These are phyloP conservation scores for Auanema sp. DNA, from an alignment of 2,888 invertebrate species.

Conservation along the genomic window DNA sequence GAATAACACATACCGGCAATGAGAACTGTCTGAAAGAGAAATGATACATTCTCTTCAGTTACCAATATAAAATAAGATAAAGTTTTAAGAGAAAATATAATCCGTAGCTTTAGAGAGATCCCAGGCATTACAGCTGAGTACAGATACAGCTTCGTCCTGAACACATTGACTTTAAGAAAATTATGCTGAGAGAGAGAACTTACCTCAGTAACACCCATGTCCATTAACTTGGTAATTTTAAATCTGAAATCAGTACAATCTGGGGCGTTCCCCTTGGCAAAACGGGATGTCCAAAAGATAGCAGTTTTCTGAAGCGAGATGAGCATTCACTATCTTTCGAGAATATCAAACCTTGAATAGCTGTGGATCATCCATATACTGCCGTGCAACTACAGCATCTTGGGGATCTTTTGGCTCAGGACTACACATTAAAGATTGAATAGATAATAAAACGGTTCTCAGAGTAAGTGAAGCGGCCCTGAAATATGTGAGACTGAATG, in stretches of 20 bases:
- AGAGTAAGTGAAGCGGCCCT: conserved; percentile 98
- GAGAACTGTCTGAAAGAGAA: too few species aligned
- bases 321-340: background rate
- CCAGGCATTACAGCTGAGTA: conserved; percentile 53
- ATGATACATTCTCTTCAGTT: too few species aligned
- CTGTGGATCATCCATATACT: conserved; percentile 84
- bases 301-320: conserved; percentile 74
- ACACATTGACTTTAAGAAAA: conserved; percentile 13
- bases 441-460: conserved; percentile 87
- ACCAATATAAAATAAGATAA: too few species aligned
- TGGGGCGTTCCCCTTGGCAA: conserved; percentile 81
- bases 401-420: conserved; percentile 70
- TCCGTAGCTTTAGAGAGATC: conserved; percentile 53
- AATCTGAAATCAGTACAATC: conserved; percentile 78
- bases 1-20: too few species aligned
- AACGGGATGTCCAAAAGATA: conserved; percentile 90
- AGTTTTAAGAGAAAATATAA: conserved; percentile 48
- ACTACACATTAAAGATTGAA: conserved; percentile 83
- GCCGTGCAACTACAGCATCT: conserved; percentile 92
- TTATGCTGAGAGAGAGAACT: conserved; percentile 23
- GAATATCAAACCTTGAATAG: conserved; percentile 73
- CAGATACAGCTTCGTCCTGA: conserved; percentile 52
- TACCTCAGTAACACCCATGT: conserved; percentile 88
- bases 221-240: conserved; percentile 83
- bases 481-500: conserved; percentile 17